These are phyloP conservation scores for Periparus ater DNA, from an alignment of 2,797 vertebrate genomes.

Conservation along the genomic window DNA sequence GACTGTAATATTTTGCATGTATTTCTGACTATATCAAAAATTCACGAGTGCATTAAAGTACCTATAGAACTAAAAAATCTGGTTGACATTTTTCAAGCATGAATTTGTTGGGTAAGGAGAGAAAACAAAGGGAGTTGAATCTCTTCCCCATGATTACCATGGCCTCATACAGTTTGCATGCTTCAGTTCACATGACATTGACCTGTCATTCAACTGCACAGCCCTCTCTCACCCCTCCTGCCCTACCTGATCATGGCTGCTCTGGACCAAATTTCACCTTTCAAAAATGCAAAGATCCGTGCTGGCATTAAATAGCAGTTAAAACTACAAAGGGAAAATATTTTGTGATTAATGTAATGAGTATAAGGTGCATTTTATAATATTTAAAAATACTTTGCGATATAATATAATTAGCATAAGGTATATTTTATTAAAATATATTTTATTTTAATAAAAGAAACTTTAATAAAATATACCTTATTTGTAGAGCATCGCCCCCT, in stretches of 20 bases:
- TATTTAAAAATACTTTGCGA: too few species aligned
- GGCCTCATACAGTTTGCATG: background rate
- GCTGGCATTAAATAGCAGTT: background rate
- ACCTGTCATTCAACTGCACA: background rate
- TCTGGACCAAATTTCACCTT: background rate
- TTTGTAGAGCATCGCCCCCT: background rate
- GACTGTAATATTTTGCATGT: background rate
- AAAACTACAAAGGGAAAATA: background rate
- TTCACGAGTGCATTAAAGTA: background rate
- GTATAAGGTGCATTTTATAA: background rate
- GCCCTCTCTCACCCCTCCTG: background rate
- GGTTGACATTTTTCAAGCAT: background rate
- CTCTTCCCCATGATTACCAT: background rate
- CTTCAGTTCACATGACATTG: slow-evolving; percentile 26
- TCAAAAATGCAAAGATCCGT: background rate
- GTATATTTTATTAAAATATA: too few species aligned
- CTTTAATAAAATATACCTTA: background rate
- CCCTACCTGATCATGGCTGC: background rate
- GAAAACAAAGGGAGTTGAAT: slow-evolving; percentile 16
- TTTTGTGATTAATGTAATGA: background rate
- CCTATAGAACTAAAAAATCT: background rate
- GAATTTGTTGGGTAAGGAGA: background rate
- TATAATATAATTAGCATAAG: too few species aligned
- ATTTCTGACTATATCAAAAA: slow-evolving; percentile 24
- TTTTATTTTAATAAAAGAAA: too few species aligned